These are phyloP conservation scores for Pachyseris speciosa DNA, from an alignment of 64 coral and sea anemone genomes.

Conservation along the genomic window DNA sequence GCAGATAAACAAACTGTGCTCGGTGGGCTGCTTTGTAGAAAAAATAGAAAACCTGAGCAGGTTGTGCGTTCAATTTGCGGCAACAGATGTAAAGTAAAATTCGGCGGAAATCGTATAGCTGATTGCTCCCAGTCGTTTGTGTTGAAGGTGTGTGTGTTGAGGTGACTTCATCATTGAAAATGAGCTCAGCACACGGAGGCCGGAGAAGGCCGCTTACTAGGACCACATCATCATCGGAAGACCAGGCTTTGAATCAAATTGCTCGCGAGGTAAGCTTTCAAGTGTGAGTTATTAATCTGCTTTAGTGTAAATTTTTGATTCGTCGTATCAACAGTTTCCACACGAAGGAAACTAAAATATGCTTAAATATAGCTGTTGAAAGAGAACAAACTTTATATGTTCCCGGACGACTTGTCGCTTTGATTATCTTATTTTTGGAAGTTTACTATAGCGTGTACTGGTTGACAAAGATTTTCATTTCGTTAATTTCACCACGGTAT, in stretches of 20 bases:
- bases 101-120: background rate
- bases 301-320: conserved; percentile 16
- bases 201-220: conserved; percentile 82
- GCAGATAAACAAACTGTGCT: conserved; percentile 35
- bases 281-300: conserved; percentile 2
- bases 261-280: conserved; percentile 86
- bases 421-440: background rate
- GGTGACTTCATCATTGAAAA: conserved; percentile 78
- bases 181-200: conserved; percentile 91
- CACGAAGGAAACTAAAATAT: background rate
- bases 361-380: background rate
- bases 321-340: background rate
- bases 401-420: background rate
- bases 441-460: background rate
- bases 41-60: conserved; percentile 59
- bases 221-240: conserved; percentile 78
- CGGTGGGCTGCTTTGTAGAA: conserved; percentile 51
- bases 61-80: conserved; percentile 54
- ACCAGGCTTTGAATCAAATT: conserved; percentile 96
- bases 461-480: background rate
- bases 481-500: background rate
- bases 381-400: background rate
- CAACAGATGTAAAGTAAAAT: conserved; percentile 57
- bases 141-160: conserved; percentile 53
- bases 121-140: conserved; percentile 63